Percentiles rank a stretch among this genome's conserved stretches.
Conservation (phyloP, 2,888 invertebrate species). For the Agonopterix arenella region DNA sequence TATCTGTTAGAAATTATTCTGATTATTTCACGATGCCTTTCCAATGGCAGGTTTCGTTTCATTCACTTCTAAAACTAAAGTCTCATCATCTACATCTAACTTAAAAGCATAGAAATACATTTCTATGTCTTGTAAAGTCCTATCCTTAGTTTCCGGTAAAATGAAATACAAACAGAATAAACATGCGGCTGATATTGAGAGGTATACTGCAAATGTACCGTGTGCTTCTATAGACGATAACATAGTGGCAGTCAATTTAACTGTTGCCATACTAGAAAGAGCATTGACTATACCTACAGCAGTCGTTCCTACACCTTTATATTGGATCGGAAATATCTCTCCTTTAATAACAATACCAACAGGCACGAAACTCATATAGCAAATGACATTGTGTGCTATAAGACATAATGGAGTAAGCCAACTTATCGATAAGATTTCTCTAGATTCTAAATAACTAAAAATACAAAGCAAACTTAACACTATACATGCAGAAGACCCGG, state of each 20-base stretch:
- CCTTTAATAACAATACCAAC: background rate
- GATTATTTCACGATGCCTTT: too few relatives aligned
- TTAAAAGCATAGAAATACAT: too few relatives aligned
- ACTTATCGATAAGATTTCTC: background rate
- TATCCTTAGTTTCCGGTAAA: slow-evolving; percentile 3
- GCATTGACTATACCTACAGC: background rate
- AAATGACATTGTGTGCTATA: background rate
- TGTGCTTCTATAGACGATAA: background rate
- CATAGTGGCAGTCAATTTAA: slow-evolving; percentile 2
- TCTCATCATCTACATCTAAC: too few relatives aligned
- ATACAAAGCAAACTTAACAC: background rate
- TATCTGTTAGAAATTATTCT: too few relatives aligned
- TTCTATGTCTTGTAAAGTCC: slow-evolving; percentile 12
- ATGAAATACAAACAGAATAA: slow-evolving; percentile 1
- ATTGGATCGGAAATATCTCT: slow-evolving; percentile 3
- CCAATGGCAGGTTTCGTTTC: too few relatives aligned
- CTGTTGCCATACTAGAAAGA: background rate
- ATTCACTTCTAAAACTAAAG: too few relatives aligned
- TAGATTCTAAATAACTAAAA: background rate
- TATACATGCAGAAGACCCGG: background rate
- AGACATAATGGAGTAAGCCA: background rate
- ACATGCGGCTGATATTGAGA: background rate
- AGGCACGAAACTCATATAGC: background rate
- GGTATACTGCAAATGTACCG: slow-evolving; percentile 3
- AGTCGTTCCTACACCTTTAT: slow-evolving; percentile 1